Evolutionary conservation across 37 sponge, comb jelly and placozoan species (phyloP), one percentile per base, ranked within the genome.

Genomic region (Mnemiopsis leidyi): DNA sequence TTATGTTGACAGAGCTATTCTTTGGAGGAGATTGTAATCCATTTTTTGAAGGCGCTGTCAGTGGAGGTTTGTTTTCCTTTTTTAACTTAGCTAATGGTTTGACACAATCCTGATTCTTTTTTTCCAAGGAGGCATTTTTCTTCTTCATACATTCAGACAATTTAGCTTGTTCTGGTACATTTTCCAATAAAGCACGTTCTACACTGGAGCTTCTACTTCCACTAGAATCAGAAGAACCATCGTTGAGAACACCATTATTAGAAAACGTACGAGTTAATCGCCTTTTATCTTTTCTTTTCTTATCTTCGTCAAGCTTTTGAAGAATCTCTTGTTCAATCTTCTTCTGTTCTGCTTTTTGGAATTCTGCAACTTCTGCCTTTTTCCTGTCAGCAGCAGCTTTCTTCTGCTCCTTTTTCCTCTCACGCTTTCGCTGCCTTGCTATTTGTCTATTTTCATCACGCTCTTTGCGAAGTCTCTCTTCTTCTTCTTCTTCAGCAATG

Each of bases 371-470:
- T 29, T 79, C 82, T 23, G 35, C 37, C 37, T 79, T 79, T 35
- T 79, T 79, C 36, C 82, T 79, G 21, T 79, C 82, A 5, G 82
- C 82, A 34, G 82, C 82, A 36, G 82, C 82, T 35, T 79, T 79
- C 21, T 79, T 79, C 82, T 79, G 82, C 36, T 79, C 82, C 36
- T 79, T 79, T 29, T 79, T 79, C 36, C 82, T 32, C 7, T 79
- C 82, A 29, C 82, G 34, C 21, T 79, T 79, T 13, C 82, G 82
- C 21, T 79, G 82, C 36, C 82, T 2, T 3, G 82, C 82, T 13
- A 79, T 32, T 79, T 36, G 35, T 79, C 82, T 23, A 35, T 79
- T 79, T 33, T 79, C 82, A 79, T 79, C 82, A 13, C 82, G 34
- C 21, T 79, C 82, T 21, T 79, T 79, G 2, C 82, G 34, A 13